Evolutionary conservation across 2,888 invertebrate species (phyloP).

Genomic region (Cerastoderma edule): DNA sequence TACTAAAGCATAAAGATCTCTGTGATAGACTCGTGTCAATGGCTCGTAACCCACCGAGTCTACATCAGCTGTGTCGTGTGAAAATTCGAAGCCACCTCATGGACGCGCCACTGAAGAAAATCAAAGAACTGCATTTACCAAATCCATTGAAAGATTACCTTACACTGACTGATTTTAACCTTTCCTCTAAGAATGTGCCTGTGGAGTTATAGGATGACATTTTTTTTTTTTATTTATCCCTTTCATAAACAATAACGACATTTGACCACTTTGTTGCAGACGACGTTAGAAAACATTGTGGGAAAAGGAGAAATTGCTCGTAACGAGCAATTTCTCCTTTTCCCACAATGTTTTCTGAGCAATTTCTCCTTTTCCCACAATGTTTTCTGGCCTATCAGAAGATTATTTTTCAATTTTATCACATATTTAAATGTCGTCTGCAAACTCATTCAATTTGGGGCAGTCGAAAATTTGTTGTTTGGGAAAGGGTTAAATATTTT

Average conservation of each 20-base stretch:
- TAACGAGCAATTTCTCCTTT: neutral
- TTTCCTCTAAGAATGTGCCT: neutral
- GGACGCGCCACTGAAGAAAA: constrained; percentile 57
- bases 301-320: constrained; percentile 5
- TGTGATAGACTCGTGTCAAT: constrained; percentile 62
- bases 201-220: neutral
- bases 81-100: constrained; percentile 56
- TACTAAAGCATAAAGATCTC: constrained; percentile 62
- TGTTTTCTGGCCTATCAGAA: too few species aligned
- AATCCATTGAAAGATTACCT: constrained; percentile 66
- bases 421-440: too few species aligned
- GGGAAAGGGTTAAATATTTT: too few species aligned
- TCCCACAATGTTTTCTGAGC: neutral
- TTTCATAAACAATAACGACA: too few species aligned
- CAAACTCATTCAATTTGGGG: too few species aligned
- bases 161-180: constrained; percentile 52
- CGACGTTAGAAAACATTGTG: neutral
- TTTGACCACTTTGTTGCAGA: neutral
- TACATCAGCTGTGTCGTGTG: constrained; percentile 67
- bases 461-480: too few species aligned
- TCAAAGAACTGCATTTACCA: constrained; percentile 60
- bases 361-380: neutral
- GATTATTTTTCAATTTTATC: too few species aligned
- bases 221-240: neutral
- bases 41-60: constrained; percentile 59